phyloP scores from a whole-genome alignment of 2,797 vertebrate species.

The Varecia variegata region DNA sequence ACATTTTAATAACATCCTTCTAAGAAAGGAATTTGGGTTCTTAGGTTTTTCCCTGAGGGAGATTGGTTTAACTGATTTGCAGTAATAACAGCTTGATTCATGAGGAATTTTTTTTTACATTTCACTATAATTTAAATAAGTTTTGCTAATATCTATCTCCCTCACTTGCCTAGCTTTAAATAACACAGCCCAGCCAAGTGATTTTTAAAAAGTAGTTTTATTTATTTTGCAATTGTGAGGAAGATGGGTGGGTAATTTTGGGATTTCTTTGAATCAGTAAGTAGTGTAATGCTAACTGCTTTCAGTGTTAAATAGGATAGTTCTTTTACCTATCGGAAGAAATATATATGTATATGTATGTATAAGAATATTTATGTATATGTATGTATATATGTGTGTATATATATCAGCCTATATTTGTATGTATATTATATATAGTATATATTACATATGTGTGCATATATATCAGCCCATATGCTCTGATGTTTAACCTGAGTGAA shows the following conservation, averaged over 20 bases:
- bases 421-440: not conserved
- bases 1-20: conserved; percentile 67
- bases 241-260: not conserved
- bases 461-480: not conserved
- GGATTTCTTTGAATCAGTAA: not conserved
- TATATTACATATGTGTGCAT: not conserved
- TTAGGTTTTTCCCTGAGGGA: conserved; percentile 30
- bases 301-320: not conserved
- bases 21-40: conserved; percentile 45
- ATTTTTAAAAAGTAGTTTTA: not conserved
- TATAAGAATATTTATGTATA: not conserved
- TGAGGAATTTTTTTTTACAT: not conserved
- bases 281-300: not conserved
- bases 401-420: not conserved
- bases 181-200: not conserved
- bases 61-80: conserved; percentile 42
- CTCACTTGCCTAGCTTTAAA: conserved; percentile 16
- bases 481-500: not conserved
- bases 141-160: conserved; percentile 22
- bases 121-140: conserved; percentile 28
- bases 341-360: not conserved
- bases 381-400: not conserved
- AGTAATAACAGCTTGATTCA: conserved; percentile 43
- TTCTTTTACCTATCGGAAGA: not conserved
- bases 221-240: not conserved